Evolutionary conservation across 2,113 vertebrate species (phyloP).

Genomic region (Himantopus leucocephalus): DNA sequence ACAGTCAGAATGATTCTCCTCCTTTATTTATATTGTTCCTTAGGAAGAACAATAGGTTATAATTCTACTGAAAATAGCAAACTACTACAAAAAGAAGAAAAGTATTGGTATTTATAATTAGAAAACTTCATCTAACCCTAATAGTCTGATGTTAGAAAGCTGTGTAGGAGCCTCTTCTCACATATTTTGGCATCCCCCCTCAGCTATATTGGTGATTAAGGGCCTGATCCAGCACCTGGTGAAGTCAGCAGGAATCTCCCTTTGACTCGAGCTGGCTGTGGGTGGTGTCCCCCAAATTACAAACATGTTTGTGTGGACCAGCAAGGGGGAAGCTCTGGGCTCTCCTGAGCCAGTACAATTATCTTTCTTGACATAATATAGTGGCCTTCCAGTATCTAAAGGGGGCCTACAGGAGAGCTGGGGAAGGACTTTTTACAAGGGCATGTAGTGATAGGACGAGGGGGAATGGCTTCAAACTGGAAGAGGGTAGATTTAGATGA

Average conservation of each 20-base stretch:
- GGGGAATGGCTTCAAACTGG: no score
- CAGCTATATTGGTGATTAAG: no score
- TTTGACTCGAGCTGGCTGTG: background rate
- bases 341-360: background rate
- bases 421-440: no score
- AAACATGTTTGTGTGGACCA: background rate
- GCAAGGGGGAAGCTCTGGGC: background rate
- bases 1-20: background rate
- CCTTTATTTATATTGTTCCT: background rate
- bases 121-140: background rate
- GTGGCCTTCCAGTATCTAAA: no score
- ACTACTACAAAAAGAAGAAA: background rate
- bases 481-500: no score
- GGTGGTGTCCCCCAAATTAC: background rate
- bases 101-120: background rate
- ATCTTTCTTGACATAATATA: background rate
- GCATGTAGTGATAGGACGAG: no score
- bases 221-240: background rate
- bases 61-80: background rate
- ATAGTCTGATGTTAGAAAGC: background rate
- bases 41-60: background rate
- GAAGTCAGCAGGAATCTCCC: background rate
- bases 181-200: background rate
- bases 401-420: no score
- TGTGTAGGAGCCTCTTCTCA: background rate